Percentiles rank a stretch among this genome's conserved stretches.
Conservation (phyloP, 2,888 invertebrate species). For the Abrostola triplasia region DNA sequence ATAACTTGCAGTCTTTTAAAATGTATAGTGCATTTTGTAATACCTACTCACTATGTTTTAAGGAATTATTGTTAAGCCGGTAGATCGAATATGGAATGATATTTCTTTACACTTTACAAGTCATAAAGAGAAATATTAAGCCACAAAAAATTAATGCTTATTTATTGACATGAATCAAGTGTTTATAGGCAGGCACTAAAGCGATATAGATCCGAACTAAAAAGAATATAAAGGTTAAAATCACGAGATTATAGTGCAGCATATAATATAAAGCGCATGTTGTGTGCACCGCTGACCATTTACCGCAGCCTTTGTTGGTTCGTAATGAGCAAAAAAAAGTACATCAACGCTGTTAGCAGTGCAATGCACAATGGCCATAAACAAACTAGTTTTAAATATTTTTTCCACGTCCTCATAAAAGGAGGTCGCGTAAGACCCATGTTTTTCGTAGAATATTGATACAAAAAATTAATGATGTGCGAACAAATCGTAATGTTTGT, state of each 20-base stretch:
- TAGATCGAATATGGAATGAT: no score
- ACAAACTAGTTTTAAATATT: constrained; percentile 59
- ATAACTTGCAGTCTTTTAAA: background rate
- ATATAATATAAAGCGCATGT: constrained; percentile 31
- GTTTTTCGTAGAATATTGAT: constrained; percentile 12
- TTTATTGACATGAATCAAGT: no score
- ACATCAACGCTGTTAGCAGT: constrained; percentile 48
- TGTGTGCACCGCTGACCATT: constrained; percentile 57
- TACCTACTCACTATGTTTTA: no score
- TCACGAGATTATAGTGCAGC: constrained; percentile 47
- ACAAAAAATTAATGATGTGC: background rate
- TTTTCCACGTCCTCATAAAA: constrained; percentile 51
- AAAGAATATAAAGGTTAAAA: constrained; percentile 46
- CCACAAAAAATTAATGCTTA: no score
- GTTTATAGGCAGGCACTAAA: constrained; percentile 7
- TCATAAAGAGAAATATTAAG: no score
- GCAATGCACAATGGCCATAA: constrained; percentile 66
- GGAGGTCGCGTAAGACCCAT: constrained; percentile 44
- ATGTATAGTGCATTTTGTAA: no score
- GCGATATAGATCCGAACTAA: constrained; percentile 37
- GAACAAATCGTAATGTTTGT: background rate
- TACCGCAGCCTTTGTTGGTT: constrained; percentile 67
- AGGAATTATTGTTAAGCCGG: no score
- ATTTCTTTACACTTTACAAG: no score
- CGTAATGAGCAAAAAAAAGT: constrained; percentile 70